Percentiles rank a stretch among this genome's conserved stretches.
These are phyloP conservation scores for Heterodera filipjevi DNA, from an alignment of 2,888 invertebrate genomes.

Conservation along the genomic window DNA sequence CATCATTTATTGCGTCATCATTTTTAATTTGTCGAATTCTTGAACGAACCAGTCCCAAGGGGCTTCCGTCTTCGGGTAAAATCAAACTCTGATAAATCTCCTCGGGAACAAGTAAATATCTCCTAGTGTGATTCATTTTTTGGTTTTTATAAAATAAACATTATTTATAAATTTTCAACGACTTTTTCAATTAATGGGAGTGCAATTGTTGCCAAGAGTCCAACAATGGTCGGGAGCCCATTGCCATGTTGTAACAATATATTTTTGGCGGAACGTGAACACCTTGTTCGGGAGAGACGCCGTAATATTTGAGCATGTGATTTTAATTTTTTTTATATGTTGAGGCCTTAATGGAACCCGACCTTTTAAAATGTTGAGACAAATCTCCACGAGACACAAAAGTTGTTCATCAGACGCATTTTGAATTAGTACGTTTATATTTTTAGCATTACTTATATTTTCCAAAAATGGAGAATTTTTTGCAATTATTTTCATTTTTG, in stretches of 20 bases:
- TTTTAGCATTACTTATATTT: neutral
- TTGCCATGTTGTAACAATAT: slow-evolving; percentile 14
- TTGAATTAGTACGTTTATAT: neutral
- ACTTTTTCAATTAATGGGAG: neutral
- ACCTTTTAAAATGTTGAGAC: slow-evolving; percentile 16
- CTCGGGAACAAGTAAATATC: slow-evolving; percentile 28
- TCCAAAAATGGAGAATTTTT: slow-evolving; percentile 1
- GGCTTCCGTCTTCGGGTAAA: neutral
- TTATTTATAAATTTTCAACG: neutral
- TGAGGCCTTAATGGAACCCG: neutral
- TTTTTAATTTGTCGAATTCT: neutral
- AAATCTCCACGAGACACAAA: slow-evolving; percentile 13
- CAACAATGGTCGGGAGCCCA: neutral
- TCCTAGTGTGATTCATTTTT: slow-evolving; percentile 21
- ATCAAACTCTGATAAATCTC: slow-evolving; percentile 15
- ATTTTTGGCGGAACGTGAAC: neutral
- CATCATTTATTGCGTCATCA: neutral
- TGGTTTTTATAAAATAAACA: neutral
- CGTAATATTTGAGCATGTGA: neutral
- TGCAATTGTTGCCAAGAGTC: neutral
- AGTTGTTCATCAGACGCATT: slow-evolving; percentile 19
- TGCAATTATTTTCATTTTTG: neutral
- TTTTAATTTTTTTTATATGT: neutral
- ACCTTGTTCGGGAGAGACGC: neutral
- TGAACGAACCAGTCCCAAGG: slow-evolving; percentile 4